Base-by-base conservation (phyloP, 2,888 invertebrate species). In the Ophioninae sp. region DNA sequence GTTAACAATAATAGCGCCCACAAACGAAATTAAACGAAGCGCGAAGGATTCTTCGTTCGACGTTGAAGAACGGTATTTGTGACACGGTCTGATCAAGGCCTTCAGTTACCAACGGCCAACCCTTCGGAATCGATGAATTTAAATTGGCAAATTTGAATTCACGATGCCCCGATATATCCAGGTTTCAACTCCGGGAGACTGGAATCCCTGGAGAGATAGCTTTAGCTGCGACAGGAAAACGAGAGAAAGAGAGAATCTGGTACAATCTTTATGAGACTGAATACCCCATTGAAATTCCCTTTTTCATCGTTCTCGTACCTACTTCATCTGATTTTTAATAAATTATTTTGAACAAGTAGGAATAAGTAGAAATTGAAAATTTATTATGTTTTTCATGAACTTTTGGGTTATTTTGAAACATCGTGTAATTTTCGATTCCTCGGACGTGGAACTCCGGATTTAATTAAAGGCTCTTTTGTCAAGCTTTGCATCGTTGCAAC, bases 141-240 rank as follows among this genome's bases (percentile, higher is more conserved):
- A 79, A 76, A 84, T 84, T 79, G 77, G 76, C 13, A 13, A 57
- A 84, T 84, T 84, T 79, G 75, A 79, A 81, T 84, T 76, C 62
- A 10, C 37, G 13, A 7, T 13, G 61, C 73, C 76, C 59, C 61
- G 41, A 10, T 59, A 76, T 68, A 41, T 76, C 44, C 41, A 72
- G 50, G 79, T 81, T 81, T 79, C 65, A 75, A 76, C 72, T 67
- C 65, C 59, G 67, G 76, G 76, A 41, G 41, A 57, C 39, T 37
- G 65, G 59, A 72, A 44, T 65, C 76, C 21, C 39, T 56, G 56
- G 20, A 56, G 74, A 41, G 41, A 20, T 44, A 8, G 67, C 41
- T 50, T 3, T 23, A 68, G 50, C 44, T 44, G 50, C 2, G 13
- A 10, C 13, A 50, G 50, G 50, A 17, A 17, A 17, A 5, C 13